Evolutionary conservation across 2,888 invertebrate genomes (phyloP), one percentile per base, ranked within the genome.

Genomic region (Nasonovia ribisnigri): DNA sequence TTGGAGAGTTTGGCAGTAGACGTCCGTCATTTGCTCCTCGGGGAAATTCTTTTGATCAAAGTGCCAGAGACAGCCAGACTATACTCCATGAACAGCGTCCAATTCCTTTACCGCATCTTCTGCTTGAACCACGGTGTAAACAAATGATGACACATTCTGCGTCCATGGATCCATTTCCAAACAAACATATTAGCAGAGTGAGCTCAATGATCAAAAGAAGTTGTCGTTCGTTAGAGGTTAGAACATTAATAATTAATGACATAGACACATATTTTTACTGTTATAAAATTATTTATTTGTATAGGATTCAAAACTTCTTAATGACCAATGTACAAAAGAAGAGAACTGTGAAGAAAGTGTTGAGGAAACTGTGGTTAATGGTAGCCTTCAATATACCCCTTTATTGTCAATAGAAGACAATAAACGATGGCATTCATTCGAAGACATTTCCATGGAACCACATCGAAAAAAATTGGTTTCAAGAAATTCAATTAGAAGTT

Each of bases 361-460:
- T 51, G 43, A 89, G 11, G 93, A 93, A 88, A 92, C 93, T 11
- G 95, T 95, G 26, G 95, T 95, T 1, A 95, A 95, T 86, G 95
- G 95, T 3, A 94, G 95, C 3, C 94, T 95, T 46, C 95, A 95
- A 29, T 95, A 94, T 84, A 96, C 96, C 94, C 96, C 96, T 93
- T 96, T 96, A 77, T 77, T 77, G 67, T 95, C 97, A 54, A 96
- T 94, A 20, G 87, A 92, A 8, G 94, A 94, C 51, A 94, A 97
- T 95, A 98, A 98, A 96, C 97, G 97, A 95, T 98, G 98, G 97
- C 97, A 97, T 95, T 98, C 98, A 89, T 96, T 98, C 92, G 98
- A 98, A 96, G 97, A 97, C 95, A 96, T 98, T 89, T 94, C 94
- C 8, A 94, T 94, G 48, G 95, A 95, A 94, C 95, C 95, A 0